A percentile compares a stretch with the other conserved stretches of the same genome.
Evolutionary conservation across 2,113 vertebrate genomes (phyloP).

Genomic region (Parus major): DNA sequence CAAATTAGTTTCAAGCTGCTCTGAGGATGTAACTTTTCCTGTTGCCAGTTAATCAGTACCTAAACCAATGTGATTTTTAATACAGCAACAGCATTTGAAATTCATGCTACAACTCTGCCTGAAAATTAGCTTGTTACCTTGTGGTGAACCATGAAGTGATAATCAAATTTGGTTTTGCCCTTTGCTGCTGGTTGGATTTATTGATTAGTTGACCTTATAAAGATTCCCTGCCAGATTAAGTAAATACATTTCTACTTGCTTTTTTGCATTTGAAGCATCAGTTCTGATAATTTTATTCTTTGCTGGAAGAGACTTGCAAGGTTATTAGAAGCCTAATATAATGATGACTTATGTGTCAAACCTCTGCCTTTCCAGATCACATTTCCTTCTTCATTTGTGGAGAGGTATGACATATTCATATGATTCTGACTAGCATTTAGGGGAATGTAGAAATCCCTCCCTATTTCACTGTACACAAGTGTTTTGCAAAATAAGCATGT

Average conservation of each 20-base stretch:
- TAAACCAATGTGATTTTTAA: background rate
- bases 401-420: background rate
- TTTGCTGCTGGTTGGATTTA: slow-evolving; percentile 21
- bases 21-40: background rate
- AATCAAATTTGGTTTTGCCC: slow-evolving; percentile 22
- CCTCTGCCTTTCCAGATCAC: background rate
- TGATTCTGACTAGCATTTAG: background rate
- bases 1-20: background rate
- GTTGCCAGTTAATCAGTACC: background rate
- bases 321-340: background rate
- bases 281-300: background rate
- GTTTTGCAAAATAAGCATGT: background rate
- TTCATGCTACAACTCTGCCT: background rate
- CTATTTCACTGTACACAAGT: background rate
- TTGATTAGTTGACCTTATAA: slow-evolving; percentile 31
- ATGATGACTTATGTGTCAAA: background rate
- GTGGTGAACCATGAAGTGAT: background rate
- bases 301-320: background rate
- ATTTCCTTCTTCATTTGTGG: background rate
- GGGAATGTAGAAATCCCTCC: background rate
- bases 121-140: slow-evolving; percentile 26
- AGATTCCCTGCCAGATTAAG: background rate
- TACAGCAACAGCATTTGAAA: background rate
- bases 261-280: slow-evolving; percentile 10
- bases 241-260: slow-evolving; percentile 13